Conservation (phyloP, 2,888 invertebrate species). For the Rotaria sp. region DNA sequence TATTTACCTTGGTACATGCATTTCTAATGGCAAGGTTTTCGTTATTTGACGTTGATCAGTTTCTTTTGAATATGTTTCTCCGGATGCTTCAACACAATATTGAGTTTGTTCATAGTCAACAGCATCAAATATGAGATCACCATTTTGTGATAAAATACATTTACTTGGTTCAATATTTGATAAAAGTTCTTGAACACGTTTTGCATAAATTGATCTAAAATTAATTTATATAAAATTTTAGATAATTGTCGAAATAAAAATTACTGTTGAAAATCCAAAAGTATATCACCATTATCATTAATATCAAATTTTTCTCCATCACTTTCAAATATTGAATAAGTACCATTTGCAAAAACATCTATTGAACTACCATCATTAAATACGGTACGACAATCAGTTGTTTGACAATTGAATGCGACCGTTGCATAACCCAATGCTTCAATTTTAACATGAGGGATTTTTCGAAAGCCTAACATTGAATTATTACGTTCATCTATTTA, state of each 20-base stretch:
- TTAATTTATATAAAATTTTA: no score
- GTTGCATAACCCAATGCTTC: constrained; percentile 55
- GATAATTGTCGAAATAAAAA: not conserved
- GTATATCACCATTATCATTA: constrained; percentile 32
- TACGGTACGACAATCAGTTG: constrained; percentile 51
- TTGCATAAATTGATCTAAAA: not conserved
- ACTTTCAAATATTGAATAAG: constrained; percentile 10
- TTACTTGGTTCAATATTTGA: constrained; percentile 11
- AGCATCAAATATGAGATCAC: not conserved
- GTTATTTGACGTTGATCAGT: not conserved
- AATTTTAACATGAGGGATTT: constrained; percentile 47
- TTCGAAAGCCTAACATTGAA: not conserved
- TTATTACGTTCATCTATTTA: not conserved
- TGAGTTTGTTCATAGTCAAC: constrained; percentile 13
- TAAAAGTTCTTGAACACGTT: constrained; percentile 8
- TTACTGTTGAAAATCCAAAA: constrained; percentile 31
- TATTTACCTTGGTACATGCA: constrained; percentile 16
- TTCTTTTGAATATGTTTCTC: constrained; percentile 21
- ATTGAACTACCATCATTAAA: constrained; percentile 51
- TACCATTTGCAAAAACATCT: constrained; percentile 49
- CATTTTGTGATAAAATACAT: constrained; percentile 17
- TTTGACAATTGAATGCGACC: constrained; percentile 51
- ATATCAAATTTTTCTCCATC: constrained; percentile 37
- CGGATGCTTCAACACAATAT: constrained; percentile 11
- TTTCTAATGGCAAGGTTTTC: not conserved